Evolutionary conservation across 1,140 invertebrate species (phyloP), one percentile per base, ranked within the genome.

Genomic region (Nomia melanderi): DNA sequence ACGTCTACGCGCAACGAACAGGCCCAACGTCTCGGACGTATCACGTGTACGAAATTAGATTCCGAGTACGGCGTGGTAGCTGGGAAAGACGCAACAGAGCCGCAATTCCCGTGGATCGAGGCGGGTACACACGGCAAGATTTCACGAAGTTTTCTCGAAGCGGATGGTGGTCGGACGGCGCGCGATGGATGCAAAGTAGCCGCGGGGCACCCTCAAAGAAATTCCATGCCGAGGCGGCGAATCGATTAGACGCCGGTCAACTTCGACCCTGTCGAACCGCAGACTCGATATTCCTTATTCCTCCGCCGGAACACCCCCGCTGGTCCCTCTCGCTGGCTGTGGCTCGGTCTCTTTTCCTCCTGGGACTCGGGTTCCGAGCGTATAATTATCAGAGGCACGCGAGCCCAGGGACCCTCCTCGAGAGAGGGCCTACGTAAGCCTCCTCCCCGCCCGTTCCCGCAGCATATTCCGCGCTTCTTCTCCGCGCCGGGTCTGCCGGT

Each of bases 231-330:
- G 87, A 88, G 85, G 86, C 88, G 86, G 84, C 84, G 87, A 90
- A 91, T 91, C 88, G 89, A 90, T 91, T 91, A 90, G 88, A 90
- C 88, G 88, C 83, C 87, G 89, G 90, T 91, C 90, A 91, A 90
- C 89, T 89, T 71, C 90, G 89, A 91, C 90, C 88, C 89, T 87
- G 90, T 90, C 89, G 90, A 90, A 90, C 88, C 85, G 86, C 85
- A 87, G 85, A 87, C 86, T 87, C 83, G 89, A 86, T 87, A 85
- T 78, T 83, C 81, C 64, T 69, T 72, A 41, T 76, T 62, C 72
- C 59, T 76, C 71, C 53, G 72, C 67, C 76, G 47, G 1, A 1
- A 20, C 63, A 25, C 54, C 60, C 44, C 63, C 11, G 8, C 29
- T 20, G 39, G 29, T 47, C 72, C 27, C 62, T 33, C 12, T 31